phyloP scores from a whole-genome alignment of 1,140 invertebrate species.

The Tyrophagus putrescentiae region DNA sequence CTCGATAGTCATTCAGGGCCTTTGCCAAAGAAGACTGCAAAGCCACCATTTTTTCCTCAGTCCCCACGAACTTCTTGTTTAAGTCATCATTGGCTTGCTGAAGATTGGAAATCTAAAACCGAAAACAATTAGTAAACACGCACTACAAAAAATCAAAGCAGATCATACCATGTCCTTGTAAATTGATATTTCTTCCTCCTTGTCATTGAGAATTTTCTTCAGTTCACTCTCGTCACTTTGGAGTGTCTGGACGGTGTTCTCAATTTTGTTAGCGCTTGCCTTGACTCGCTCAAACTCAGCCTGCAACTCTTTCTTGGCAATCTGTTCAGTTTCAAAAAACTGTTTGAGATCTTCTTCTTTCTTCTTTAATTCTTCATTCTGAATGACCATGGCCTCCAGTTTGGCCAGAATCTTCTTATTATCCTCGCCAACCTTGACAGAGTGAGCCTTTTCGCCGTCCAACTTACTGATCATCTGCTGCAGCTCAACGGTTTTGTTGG shows the following conservation, averaged over 20 bases:
- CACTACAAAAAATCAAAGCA: background rate
- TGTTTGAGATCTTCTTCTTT: background rate
- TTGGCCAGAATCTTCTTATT: background rate
- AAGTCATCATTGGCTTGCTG: background rate
- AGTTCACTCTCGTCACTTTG: background rate
- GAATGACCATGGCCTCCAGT: background rate
- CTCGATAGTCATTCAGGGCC: background rate
- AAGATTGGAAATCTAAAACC: background rate
- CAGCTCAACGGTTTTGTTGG: background rate
- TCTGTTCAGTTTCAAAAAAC: background rate
- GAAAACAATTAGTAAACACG: background rate
- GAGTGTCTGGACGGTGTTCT: background rate
- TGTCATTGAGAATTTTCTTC: background rate
- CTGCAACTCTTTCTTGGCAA: background rate
- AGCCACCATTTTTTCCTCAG: background rate
- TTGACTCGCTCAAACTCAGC: background rate
- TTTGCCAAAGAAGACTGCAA: conserved; percentile 8
- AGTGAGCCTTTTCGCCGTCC: background rate
- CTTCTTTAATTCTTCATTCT: background rate
- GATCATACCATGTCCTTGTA: conserved; percentile 2
- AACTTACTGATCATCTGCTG: background rate
- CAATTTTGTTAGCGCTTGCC: background rate
- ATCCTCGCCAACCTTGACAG: background rate
- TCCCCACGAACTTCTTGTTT: background rate
- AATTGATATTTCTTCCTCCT: conserved; percentile 8